A percentile compares a stretch with the other conserved stretches of the same genome.
Conservation (phyloP, 2,797 vertebrate species). For the Meriones psammophilus region DNA sequence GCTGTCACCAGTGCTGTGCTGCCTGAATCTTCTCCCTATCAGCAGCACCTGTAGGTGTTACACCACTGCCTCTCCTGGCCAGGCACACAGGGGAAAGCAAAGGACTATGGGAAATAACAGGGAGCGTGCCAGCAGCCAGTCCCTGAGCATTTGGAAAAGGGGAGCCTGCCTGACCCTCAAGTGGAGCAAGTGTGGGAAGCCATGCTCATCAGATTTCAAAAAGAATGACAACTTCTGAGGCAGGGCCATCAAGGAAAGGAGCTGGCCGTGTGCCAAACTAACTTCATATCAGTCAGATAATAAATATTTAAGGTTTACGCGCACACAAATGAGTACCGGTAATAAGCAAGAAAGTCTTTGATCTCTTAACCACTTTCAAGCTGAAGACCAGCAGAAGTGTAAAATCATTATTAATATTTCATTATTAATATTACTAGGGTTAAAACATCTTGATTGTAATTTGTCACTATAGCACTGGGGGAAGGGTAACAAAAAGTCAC, state of each 20-base stretch:
- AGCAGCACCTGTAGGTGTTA: neutral
- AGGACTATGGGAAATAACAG: neutral
- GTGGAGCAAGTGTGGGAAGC: constrained; percentile 70
- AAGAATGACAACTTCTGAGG: constrained; percentile 14
- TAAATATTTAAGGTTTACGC: constrained; percentile 68
- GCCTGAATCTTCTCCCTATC: neutral
- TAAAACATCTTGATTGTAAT: constrained; percentile 58
- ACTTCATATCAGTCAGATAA: constrained; percentile 64
- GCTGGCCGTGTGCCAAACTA: constrained; percentile 1
- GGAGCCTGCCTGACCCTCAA: constrained; percentile 57
- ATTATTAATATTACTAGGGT: constrained; percentile 9
- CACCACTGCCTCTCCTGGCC: constrained; percentile 50
- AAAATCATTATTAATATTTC: constrained; percentile 27
- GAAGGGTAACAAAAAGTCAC: constrained; percentile 45
- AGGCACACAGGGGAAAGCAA: neutral
- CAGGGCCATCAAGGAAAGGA: constrained; percentile 53
- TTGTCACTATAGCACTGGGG: constrained; percentile 35
- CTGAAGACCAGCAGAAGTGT: constrained; percentile 30
- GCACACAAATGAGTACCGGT: constrained; percentile 31
- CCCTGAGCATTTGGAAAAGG: neutral
- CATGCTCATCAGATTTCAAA: neutral
- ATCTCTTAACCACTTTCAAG: constrained; percentile 66
- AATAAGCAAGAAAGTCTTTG: constrained; percentile 22
- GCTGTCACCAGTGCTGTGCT: neutral
- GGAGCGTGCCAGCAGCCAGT: neutral